Conservation (phyloP, 2,113 vertebrate genomes). For the human region DNA sequence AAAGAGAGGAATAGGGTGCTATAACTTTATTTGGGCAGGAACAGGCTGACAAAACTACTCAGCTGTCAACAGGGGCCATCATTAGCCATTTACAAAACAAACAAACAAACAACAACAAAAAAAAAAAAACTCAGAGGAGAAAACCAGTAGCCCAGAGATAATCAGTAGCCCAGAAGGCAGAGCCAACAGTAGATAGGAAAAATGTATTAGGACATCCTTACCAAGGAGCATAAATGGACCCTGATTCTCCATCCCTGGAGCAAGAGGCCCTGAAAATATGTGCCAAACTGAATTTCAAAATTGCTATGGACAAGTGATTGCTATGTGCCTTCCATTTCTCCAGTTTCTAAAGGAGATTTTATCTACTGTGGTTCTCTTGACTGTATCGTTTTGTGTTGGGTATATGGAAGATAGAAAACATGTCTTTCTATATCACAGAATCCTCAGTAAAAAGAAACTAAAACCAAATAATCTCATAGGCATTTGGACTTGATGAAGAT, state of each 20-base stretch:
- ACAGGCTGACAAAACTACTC: not conserved
- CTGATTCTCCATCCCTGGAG: not conserved
- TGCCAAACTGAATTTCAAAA: not conserved
- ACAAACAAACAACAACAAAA: not conserved
- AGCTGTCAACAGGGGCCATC: not conserved
- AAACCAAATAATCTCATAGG: not conserved
- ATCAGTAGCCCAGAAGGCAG: not conserved
- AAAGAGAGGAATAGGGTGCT: not conserved
- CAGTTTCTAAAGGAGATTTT: not conserved
- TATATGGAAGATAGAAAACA: no score
- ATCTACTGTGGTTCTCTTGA: not conserved
- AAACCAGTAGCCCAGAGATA: not conserved
- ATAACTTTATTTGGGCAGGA: not conserved
- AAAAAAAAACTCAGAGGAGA: not conserved
- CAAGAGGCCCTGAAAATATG: not conserved
- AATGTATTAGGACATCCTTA: not conserved
- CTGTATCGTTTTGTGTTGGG: not conserved
- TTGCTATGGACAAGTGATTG: not conserved
- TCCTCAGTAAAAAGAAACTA: not conserved
- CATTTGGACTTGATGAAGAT: not conserved
- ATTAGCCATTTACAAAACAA: not conserved
- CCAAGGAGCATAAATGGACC: not conserved
- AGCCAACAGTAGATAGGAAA: not conserved
- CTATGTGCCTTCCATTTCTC: not conserved
- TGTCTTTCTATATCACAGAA: not conserved